Evolutionary conservation across 2,113 vertebrate genomes (phyloP).

Genomic region (Hirundichthys speculiger): DNA sequence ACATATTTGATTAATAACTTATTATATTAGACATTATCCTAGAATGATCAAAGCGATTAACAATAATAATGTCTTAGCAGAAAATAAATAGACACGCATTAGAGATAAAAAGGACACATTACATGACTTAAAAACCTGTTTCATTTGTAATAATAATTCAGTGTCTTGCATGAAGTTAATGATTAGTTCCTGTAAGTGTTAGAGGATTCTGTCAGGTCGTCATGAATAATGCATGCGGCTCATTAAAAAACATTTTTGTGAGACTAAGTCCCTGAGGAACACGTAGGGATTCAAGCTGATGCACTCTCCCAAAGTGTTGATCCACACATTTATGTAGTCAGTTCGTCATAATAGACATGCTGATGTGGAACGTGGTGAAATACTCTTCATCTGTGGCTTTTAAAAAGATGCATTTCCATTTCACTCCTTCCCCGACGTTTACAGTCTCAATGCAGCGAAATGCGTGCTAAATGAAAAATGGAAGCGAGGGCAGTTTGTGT

Average conservation of each 20-base stretch:
- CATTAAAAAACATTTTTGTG: conserved; percentile 66
- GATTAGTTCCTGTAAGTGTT: conserved; percentile 57
- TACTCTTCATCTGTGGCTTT: conserved; percentile 14
- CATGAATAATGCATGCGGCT: conserved; percentile 74
- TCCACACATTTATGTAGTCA: conserved; percentile 45
- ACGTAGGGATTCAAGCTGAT: conserved; percentile 39
- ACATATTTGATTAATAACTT: too few species aligned
- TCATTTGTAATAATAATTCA: conserved; percentile 51
- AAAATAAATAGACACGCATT: not conserved
- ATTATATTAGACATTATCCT: too few species aligned
- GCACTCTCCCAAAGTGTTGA: conserved; percentile 49
- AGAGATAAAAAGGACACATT: conserved; percentile 27
- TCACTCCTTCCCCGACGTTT: not conserved
- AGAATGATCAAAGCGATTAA: not conserved
- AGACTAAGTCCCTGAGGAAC: conserved; percentile 44
- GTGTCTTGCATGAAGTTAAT: conserved; percentile 55
- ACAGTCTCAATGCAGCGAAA: not conserved
- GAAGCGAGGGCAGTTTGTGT: not conserved
- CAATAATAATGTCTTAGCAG: conserved; percentile 49
- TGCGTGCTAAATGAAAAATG: not conserved
- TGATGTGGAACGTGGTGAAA: conserved; percentile 31
- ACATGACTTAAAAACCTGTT: conserved; percentile 46
- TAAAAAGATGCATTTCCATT: not conserved
- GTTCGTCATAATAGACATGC: conserved; percentile 46
- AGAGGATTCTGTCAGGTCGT: conserved; percentile 56